A percentile compares a stretch with the other conserved stretches of the same genome.
phyloP scores from a whole-genome alignment of 1,140 invertebrate species.

The Kradibia gibbosae region DNA sequence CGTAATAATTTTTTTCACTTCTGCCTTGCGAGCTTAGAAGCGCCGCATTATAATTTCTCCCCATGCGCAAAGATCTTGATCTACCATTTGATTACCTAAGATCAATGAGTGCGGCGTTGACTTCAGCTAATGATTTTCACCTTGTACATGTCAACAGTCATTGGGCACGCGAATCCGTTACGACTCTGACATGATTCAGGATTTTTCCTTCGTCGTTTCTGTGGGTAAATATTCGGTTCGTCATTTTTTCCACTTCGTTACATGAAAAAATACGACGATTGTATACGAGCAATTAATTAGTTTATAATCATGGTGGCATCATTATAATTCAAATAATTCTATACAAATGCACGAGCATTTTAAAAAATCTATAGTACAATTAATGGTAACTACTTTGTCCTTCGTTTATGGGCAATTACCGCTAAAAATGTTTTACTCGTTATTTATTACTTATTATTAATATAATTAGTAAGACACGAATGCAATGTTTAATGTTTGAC shows the following conservation, averaged over 20 bases:
- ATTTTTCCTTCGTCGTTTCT: not conserved
- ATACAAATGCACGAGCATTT: not conserved
- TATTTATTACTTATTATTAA: too few relatives aligned
- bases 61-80: not conserved
- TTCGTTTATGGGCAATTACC: not conserved
- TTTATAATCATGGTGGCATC: not conserved
- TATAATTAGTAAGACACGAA: too few relatives aligned
- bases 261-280: not conserved
- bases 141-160: not conserved
- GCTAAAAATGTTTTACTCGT: not conserved
- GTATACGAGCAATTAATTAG: slow-evolving; percentile 26
- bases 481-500: too few relatives aligned
- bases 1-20: not conserved
- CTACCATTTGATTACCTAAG: slow-evolving; percentile 25
- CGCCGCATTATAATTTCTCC: not conserved
- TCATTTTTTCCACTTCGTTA: not conserved
- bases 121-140: slow-evolving; percentile 18
- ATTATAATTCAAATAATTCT: not conserved
- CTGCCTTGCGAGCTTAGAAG: not conserved
- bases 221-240: too few relatives aligned
- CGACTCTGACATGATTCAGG: not conserved
- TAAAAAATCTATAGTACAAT: slow-evolving; percentile 21
- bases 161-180: not conserved
- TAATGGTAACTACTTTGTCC: slow-evolving; percentile 23
- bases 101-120: slow-evolving; percentile 1